Evolutionary conservation across 2,888 invertebrate species (phyloP).

Genomic region (Sesia bembeciformis): DNA sequence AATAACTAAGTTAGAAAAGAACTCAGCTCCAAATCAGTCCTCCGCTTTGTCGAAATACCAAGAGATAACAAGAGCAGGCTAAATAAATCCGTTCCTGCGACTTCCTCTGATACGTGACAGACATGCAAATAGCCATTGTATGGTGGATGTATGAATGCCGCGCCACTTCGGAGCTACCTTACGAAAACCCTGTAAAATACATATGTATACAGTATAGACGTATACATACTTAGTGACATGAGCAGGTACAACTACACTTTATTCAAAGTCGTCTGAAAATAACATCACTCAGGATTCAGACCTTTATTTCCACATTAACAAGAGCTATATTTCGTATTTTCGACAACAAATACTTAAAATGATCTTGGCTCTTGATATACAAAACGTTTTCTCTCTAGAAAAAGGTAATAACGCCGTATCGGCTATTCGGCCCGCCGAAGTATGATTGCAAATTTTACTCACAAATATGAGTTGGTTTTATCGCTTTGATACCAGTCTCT

Average conservation of each 20-base stretch:
- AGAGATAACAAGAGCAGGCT: slow-evolving; percentile 6
- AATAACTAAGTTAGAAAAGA: too few relatives aligned
- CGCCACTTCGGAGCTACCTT: too few relatives aligned
- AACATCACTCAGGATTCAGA: not conserved
- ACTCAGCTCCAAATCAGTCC: too few relatives aligned
- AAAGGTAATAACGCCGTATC: slow-evolving; percentile 41
- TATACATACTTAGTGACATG: too few relatives aligned
- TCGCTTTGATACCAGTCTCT: slow-evolving; percentile 36
- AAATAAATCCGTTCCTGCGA: slow-evolving; percentile 34
- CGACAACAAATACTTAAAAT: not conserved
- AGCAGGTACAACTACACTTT: not conserved
- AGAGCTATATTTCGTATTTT: not conserved
- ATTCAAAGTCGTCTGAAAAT: not conserved
- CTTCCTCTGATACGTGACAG: slow-evolving; percentile 37
- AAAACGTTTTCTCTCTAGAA: slow-evolving; percentile 20
- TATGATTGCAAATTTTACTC: slow-evolving; percentile 54
- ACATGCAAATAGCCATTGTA: slow-evolving; percentile 26
- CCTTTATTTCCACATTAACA: not conserved
- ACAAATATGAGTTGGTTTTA: slow-evolving; percentile 43
- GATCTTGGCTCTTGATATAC: slow-evolving; percentile 9
- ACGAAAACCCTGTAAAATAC: too few relatives aligned
- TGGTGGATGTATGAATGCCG: not conserved
- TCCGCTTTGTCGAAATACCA: not conserved
- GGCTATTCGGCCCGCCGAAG: slow-evolving; percentile 26
- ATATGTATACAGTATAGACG: too few relatives aligned